Conservation (phyloP, 2,113 vertebrate genomes). For the Xiphorhynchus elegans region DNA sequence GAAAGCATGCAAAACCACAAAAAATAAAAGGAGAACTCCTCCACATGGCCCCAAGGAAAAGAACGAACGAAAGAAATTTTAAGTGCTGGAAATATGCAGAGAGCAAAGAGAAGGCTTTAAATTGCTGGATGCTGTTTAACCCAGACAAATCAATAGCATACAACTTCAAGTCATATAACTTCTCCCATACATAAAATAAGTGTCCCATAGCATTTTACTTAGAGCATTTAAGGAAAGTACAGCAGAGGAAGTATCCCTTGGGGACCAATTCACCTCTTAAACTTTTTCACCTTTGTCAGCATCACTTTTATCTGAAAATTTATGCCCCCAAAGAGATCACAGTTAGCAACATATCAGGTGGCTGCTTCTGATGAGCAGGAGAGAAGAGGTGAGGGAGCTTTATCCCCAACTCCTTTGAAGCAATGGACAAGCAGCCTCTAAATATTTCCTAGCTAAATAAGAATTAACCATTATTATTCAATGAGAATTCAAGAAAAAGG, state of each 20-base stretch:
- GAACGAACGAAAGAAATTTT: not conserved
- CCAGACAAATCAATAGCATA: not conserved
- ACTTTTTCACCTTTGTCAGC: not conserved
- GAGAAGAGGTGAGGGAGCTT: not conserved
- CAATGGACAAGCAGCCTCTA: not conserved
- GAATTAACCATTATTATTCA: not conserved
- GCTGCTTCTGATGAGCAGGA: not conserved
- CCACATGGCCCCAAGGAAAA: not conserved
- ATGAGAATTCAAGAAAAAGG: not conserved
- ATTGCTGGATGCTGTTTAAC: not conserved
- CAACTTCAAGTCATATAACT: not conserved
- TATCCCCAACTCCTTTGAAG: not conserved
- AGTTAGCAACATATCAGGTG: not conserved
- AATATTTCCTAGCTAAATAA: not conserved
- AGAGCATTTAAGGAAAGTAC: not conserved
- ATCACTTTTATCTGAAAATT: not conserved
- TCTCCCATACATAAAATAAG: not conserved
- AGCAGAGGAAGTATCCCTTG: not conserved
- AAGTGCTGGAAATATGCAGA: not conserved
- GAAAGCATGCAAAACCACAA: not conserved
- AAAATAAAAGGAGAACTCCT: not conserved
- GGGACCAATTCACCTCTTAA: not conserved
- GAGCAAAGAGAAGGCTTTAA: not conserved
- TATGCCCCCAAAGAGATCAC: not conserved
- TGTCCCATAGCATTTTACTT: not conserved